Evolutionary conservation across 2,888 invertebrate genomes (phyloP).

Genomic region (Scaptomyza cyrtandrae): DNA sequence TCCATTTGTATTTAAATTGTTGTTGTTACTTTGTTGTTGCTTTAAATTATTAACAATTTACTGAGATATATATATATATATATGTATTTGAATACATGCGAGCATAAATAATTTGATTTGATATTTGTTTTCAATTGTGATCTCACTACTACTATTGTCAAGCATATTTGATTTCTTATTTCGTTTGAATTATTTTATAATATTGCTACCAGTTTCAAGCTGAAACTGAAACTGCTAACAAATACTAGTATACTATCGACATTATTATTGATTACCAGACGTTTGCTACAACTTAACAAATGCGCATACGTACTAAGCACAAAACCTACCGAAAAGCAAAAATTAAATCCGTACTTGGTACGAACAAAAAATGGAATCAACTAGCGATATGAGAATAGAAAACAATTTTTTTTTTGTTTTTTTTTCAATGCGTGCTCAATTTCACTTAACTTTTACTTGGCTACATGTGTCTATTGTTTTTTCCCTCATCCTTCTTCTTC

Average conservation of each 20-base stretch:
- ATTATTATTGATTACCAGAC: conserved; percentile 17
- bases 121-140: conserved; percentile 19
- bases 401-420: background rate
- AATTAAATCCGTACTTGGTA: conserved; percentile 10
- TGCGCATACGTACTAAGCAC: conserved; percentile 78
- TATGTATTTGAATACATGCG: no score
- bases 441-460: conserved; percentile 23
- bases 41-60: conserved; percentile 30
- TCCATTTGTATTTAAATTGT: conserved; percentile 54
- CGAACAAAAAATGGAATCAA: conserved; percentile 6
- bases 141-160: conserved; percentile 3
- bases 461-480: conserved; percentile 21
- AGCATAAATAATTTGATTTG: conserved; percentile 21
- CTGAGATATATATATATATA: conserved; percentile 3
- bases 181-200: conserved; percentile 1
- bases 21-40: conserved; percentile 63
- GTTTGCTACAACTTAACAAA: conserved; percentile 44
- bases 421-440: conserved; percentile 9
- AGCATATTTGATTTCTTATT: background rate
- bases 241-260: background rate
- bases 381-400: conserved; percentile 7
- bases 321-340: conserved; percentile 39
- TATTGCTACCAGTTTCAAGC: conserved; percentile 23
- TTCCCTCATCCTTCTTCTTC: conserved; percentile 1
- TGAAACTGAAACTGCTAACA: background rate